Base-by-base conservation (phyloP, 2,888 invertebrate species). In the Lochmaea capreae region DNA sequence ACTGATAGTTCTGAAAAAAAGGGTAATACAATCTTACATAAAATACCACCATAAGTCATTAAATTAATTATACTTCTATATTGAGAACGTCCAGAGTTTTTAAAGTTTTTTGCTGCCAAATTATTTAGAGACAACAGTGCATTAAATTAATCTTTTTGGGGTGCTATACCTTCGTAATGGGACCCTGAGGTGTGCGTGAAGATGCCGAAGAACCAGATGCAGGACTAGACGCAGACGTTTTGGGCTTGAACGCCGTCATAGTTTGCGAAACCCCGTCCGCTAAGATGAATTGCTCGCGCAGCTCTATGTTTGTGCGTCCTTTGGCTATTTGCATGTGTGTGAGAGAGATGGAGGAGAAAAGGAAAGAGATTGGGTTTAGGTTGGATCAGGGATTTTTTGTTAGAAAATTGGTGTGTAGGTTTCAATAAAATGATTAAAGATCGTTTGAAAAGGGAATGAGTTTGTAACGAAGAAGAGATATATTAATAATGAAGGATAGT, bases 241-340 rank as follows among this genome's bases (percentile, higher is more conserved):
- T 97, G 87, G 98, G 94, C 90, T 95, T 95, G 93, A 99, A 99
- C 86, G 97, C 96, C 86, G 97, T 95, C 98, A 99, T 98, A 87
- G 96, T 96, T 92, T 99, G 99, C 87, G 97, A 96, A 83, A 97
- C 97, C 87, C 99, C 98, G 88, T 97, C 96, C 85, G 99, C 98
- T 91, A 99, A 91, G 89, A 98, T 97, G 92, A 99, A 99, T 91
- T 98, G 97, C 90, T 99, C 99, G 87, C 99, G 93, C 87, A 99
- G 93, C 91, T 99, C 98, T 91, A 98, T 96, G 93, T 99, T 99
- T 89, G 98, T 98, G 90, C 99, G 95, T 91, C 99, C 99, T 92
- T 98, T 98, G 91, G 98, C 98, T 98, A 90, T 82, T 77, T 68
- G 75, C 67, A 66, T 70, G 72, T 57, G 67, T 65, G 67, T 61